Conservation (phyloP, 2,888 invertebrate species). For the Suillia variegata region DNA sequence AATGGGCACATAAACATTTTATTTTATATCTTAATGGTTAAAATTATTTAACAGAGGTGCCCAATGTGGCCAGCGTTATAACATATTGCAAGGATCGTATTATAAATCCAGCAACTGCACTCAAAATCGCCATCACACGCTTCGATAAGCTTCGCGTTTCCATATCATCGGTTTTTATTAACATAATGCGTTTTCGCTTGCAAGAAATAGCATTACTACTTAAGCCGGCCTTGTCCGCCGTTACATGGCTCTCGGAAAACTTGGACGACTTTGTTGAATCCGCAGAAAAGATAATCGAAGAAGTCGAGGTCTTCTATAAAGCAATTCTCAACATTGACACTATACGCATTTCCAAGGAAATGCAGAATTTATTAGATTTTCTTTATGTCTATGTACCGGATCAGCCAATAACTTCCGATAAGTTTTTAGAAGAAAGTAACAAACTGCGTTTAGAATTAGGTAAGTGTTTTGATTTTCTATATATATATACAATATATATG, state of each 20-base stretch:
- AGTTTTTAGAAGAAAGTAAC: constrained; percentile 70
- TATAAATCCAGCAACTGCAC: constrained; percentile 66
- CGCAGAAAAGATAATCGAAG: constrained; percentile 63
- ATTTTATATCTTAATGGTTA: no score
- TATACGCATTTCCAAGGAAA: constrained; percentile 72
- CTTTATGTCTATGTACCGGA: constrained; percentile 69
- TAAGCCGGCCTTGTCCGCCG: constrained; percentile 75
- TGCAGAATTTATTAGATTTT: constrained; percentile 68
- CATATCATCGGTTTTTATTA: constrained; percentile 66
- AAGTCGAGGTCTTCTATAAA: constrained; percentile 43
- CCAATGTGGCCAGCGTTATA: constrained; percentile 76
- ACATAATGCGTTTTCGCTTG: constrained; percentile 71
- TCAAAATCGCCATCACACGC: constrained; percentile 68
- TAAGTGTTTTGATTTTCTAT: constrained; percentile 26
- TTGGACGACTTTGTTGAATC: constrained; percentile 52
- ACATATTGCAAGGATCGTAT: constrained; percentile 76
- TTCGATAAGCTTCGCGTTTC: constrained; percentile 67
- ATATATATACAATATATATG: background rate
- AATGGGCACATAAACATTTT: background rate
- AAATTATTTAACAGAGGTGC: constrained; percentile 69
- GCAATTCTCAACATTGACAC: constrained; percentile 75
- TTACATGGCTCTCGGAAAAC: constrained; percentile 83
- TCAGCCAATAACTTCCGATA: constrained; percentile 66
- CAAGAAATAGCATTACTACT: constrained; percentile 73
- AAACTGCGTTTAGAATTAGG: constrained; percentile 60